These are phyloP conservation scores for Heliconius aoede DNA, from an alignment of 2,888 invertebrate species.

Conservation along the genomic window DNA sequence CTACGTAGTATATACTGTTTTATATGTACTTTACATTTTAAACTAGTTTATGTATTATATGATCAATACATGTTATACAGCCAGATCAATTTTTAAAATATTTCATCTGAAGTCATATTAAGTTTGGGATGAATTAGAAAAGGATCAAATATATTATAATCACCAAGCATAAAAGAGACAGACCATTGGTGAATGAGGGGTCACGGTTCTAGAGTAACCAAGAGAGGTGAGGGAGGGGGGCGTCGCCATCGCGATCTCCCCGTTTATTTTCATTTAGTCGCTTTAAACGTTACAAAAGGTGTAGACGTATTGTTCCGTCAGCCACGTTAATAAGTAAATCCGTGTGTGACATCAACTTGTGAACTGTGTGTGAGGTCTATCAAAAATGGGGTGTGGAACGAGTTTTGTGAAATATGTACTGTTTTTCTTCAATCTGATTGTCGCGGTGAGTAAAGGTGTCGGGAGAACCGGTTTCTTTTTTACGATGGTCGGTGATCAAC, in stretches of 20 bases:
- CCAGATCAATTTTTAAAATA: constrained; percentile 30
- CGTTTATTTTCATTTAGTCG: constrained; percentile 71
- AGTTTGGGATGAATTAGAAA: constrained; percentile 56
- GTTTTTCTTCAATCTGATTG: constrained; percentile 90
- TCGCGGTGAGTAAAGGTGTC: constrained; percentile 87
- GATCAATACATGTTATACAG: not conserved
- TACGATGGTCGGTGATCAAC: constrained; percentile 71
- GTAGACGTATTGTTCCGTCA: constrained; percentile 53
- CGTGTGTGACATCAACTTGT: constrained; percentile 72
- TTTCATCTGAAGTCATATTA: constrained; percentile 44
- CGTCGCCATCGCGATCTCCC: constrained; percentile 74
- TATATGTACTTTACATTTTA: not conserved
- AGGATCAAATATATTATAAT: constrained; percentile 48
- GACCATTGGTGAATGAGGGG: constrained; percentile 72
- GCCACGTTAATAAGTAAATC: constrained; percentile 59
- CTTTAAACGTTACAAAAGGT: constrained; percentile 57
- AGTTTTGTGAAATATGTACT: constrained; percentile 91
- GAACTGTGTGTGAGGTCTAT: constrained; percentile 68
- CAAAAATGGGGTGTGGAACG: constrained; percentile 88
- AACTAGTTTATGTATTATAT: not conserved
- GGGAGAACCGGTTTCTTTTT: constrained; percentile 74
- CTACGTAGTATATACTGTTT: not conserved
- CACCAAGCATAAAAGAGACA: constrained; percentile 61
- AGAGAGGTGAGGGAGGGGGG: constrained; percentile 52
- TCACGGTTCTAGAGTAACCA: constrained; percentile 61